Evolutionary conservation across 2,888 invertebrate species (phyloP).

Genomic region (Drosophila flavopinicola): DNA sequence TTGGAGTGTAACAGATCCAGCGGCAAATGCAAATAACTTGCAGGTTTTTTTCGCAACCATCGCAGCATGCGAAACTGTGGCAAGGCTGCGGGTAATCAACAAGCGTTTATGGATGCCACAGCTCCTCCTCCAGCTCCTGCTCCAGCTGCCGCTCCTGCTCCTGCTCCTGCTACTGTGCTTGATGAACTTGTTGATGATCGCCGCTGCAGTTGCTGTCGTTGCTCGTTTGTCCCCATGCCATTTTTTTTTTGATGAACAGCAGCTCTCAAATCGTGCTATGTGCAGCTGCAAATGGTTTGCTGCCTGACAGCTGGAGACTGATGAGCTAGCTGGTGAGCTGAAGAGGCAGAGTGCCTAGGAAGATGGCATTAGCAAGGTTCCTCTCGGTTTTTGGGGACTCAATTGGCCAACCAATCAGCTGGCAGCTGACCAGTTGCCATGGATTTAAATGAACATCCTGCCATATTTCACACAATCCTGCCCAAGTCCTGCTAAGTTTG

Average conservation of each 20-base stretch:
- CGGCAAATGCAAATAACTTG: slow-evolving; percentile 75
- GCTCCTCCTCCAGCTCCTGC: slow-evolving; percentile 6
- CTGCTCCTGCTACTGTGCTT: slow-evolving; percentile 29
- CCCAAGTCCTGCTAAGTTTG: too few relatives aligned
- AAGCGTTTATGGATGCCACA: slow-evolving; percentile 74
- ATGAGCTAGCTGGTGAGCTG: too few relatives aligned
- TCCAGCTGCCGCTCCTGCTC: background rate
- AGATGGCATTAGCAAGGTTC: slow-evolving; percentile 8
- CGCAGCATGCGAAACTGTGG: slow-evolving; percentile 57
- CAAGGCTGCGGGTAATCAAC: slow-evolving; percentile 76
- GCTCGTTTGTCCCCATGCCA: slow-evolving; percentile 56
- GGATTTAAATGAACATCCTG: slow-evolving; percentile 50
- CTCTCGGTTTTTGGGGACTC: slow-evolving; percentile 10
- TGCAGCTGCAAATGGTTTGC: slow-evolving; percentile 23
- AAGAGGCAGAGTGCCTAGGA: background rate
- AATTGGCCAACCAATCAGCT: slow-evolving; percentile 38
- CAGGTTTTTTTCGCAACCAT: slow-evolving; percentile 17
- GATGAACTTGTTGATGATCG: slow-evolving; percentile 75
- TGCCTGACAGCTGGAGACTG: slow-evolving; percentile 14
- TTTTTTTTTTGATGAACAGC: slow-evolving; percentile 38
- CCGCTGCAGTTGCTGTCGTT: slow-evolving; percentile 37
- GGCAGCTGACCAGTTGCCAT: slow-evolving; percentile 21
- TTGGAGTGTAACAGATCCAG: slow-evolving; percentile 72
- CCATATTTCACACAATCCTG: background rate
- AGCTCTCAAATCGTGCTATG: slow-evolving; percentile 18